A percentile compares a stretch with the other conserved stretches of the same genome.
phyloP scores from a whole-genome alignment of 2,113 vertebrate genomes.

The Zosterops hypoxanthus region DNA sequence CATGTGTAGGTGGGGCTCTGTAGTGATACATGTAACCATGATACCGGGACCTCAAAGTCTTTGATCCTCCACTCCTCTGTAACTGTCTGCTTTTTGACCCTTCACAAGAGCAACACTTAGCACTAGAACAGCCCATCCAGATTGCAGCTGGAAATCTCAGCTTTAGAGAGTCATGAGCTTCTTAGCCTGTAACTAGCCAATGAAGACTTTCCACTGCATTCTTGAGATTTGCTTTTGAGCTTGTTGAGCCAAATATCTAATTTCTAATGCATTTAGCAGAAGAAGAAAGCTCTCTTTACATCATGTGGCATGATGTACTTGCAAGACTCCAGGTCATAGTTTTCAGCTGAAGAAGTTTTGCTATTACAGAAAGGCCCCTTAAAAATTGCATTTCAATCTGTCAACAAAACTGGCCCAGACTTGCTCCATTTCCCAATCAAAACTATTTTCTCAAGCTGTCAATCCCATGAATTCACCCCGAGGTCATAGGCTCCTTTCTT shows the following conservation, averaged over 20 bases:
- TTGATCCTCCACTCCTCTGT: not conserved
- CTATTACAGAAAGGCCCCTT: not conserved
- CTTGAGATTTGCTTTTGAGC: not conserved
- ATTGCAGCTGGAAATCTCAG: not conserved
- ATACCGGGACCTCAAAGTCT: not conserved
- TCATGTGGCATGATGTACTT: not conserved
- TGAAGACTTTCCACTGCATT: not conserved
- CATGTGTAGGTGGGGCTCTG: not conserved
- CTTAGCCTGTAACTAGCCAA: not conserved
- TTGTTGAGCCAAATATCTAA: not conserved
- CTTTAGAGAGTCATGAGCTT: not conserved
- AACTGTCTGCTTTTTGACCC: not conserved
- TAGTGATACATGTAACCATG: not conserved
- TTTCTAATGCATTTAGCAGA: conserved; percentile 4
- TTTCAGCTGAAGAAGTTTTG: not conserved
- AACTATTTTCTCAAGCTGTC: not conserved
- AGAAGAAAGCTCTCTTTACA: not conserved
- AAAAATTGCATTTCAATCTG: not conserved
- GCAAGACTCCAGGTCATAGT: not conserved
- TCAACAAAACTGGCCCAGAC: not conserved
- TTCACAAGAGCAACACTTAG: not conserved
- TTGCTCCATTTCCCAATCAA: not conserved
- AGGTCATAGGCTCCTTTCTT: not conserved
- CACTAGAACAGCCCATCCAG: not conserved
- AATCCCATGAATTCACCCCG: not conserved